Conservation (phyloP, 2,797 vertebrate species). For the Bradypus variegatus region DNA sequence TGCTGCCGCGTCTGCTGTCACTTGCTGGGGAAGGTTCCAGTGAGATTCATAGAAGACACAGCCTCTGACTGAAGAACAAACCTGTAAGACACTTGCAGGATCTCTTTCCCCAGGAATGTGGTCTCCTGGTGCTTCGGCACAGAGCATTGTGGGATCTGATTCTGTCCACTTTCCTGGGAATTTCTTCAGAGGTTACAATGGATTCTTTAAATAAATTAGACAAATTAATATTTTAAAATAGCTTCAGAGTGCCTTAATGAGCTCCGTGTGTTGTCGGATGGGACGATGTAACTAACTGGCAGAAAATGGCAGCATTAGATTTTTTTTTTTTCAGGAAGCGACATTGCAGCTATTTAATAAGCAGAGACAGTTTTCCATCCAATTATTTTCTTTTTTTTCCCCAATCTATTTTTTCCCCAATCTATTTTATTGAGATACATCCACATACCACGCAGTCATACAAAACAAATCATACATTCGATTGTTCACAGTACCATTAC, state of each 20-base stretch:
- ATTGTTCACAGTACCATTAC: too few relatives aligned
- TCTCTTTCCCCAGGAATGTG: neutral
- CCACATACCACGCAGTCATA: too few relatives aligned
- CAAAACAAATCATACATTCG: too few relatives aligned
- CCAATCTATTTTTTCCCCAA: too few relatives aligned
- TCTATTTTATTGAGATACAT: too few relatives aligned
- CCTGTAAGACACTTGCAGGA: too few relatives aligned
- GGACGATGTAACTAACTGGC: neutral
- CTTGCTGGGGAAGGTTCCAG: accelerated
- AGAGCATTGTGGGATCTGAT: neutral
- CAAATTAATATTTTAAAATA: constrained; percentile 22
- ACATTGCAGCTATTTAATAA: too few relatives aligned
- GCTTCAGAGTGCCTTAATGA: constrained; percentile 6
- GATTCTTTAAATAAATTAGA: neutral
- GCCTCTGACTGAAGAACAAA: neutral
- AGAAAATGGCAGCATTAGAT: neutral
- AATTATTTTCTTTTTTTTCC: too few relatives aligned
- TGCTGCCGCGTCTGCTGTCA: neutral
- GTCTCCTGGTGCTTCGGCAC: neutral
- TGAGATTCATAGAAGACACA: neutral
- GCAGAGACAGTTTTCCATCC: too few relatives aligned
- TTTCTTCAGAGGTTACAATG: constrained; percentile 3
- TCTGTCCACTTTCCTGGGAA: neutral
- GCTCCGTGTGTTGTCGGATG: neutral
- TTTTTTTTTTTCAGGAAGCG: too few relatives aligned